A percentile compares a stretch with the other conserved stretches of the same genome.
Evolutionary conservation across 1,140 invertebrate genomes (phyloP).

Genomic region (Brachionus calyciflorus): DNA sequence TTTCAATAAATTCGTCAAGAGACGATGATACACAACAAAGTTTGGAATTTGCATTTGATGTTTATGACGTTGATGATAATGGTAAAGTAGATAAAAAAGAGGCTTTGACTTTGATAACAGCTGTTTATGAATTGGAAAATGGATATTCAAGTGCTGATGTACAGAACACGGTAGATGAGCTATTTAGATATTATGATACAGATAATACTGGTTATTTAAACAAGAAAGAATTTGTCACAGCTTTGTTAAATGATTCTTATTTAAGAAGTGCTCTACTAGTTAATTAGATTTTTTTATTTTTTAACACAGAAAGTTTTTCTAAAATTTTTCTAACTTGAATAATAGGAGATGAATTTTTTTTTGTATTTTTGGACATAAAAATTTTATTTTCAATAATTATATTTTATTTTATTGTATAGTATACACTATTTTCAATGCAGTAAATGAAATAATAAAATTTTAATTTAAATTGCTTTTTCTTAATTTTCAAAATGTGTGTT

Average conservation of each 20-base stretch:
- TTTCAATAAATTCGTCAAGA: not conserved
- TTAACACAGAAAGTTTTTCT: too few species aligned
- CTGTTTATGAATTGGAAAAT: slow-evolving; percentile 33
- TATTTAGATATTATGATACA: slow-evolving; percentile 29
- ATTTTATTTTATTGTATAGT: too few species aligned
- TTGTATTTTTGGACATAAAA: too few species aligned
- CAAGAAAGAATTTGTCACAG: not conserved
- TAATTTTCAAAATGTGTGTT: too few species aligned
- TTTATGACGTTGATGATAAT: slow-evolving; percentile 46
- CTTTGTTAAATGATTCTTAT: not conserved
- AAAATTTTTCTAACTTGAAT: too few species aligned
- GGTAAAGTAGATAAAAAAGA: slow-evolving; percentile 24
- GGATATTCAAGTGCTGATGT: not conserved
- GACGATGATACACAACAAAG: slow-evolving; percentile 32
- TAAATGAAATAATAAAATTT: too few species aligned
- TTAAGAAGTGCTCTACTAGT: not conserved
- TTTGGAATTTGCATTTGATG: slow-evolving; percentile 34
- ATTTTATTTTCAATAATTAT: too few species aligned
- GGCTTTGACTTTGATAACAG: not conserved
- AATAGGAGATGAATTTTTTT: too few species aligned
- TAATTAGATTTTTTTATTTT: not conserved
- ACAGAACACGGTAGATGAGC: not conserved
- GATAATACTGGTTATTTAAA: slow-evolving; percentile 26
- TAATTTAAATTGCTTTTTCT: too few species aligned
- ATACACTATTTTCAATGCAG: too few species aligned